Conservation (phyloP, 2,113 vertebrate species). For the Poeciliopsis prolifica region DNA sequence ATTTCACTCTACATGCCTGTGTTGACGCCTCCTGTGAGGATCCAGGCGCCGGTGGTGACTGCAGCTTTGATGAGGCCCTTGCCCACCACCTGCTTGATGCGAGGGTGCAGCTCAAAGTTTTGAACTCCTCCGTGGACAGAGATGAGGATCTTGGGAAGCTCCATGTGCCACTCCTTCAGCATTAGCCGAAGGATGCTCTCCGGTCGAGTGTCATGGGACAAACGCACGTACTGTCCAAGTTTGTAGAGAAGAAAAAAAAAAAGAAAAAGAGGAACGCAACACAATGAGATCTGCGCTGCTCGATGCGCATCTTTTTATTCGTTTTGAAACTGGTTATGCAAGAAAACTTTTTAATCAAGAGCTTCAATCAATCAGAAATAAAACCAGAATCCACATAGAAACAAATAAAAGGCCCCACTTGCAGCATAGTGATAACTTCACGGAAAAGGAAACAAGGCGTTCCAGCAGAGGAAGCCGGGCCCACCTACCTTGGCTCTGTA, state of each 20-base stretch:
- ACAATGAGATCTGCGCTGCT: too few species aligned
- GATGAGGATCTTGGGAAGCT: conserved; percentile 97
- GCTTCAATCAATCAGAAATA: too few species aligned
- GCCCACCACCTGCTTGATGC: conserved; percentile 96
- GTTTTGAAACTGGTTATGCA: too few species aligned
- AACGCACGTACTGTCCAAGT: conserved; percentile 86
- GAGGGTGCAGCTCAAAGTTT: conserved; percentile 97
- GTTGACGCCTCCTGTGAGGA: conserved; percentile 97
- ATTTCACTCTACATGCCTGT: conserved; percentile 81
- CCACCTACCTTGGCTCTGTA: conserved; percentile 93
- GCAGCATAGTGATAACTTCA: background rate
- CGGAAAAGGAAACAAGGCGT: background rate
- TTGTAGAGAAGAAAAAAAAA: background rate
- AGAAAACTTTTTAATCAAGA: too few species aligned
- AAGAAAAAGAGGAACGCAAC: background rate
- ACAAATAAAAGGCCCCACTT: background rate
- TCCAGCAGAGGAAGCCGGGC: background rate
- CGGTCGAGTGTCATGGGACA: conserved; percentile 94
- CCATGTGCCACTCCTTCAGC: conserved; percentile 99
- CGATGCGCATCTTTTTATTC: too few species aligned
- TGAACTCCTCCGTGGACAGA: conserved; percentile 98
- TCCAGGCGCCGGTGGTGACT: conserved; percentile 98
- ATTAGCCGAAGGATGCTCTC: conserved; percentile 93
- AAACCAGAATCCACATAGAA: background rate
- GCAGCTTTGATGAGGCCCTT: conserved; percentile 99